Evolutionary conservation across 2,797 vertebrate species (phyloP), one percentile per base, ranked within the genome.

Genomic region (Peromyscus attwateri): DNA sequence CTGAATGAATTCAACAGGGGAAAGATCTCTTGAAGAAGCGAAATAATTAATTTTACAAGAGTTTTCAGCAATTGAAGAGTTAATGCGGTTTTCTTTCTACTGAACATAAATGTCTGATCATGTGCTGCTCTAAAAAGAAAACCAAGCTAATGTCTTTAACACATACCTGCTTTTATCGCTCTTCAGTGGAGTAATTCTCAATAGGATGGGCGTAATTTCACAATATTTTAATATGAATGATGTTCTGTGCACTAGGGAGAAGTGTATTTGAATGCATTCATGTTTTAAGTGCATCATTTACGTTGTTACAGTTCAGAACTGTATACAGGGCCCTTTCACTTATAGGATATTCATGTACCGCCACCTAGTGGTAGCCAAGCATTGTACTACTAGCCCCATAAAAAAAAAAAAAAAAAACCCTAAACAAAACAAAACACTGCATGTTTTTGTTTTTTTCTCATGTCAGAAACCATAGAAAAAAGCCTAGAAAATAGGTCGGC

Each of bases 301-400:
- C 11, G 7, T 70, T 60, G 25, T 89, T 52, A n/a, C 25, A 49
- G 11, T 11, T 43, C 43, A 43, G 43, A 43, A 43, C 43, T 43
- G 43, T 3, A 19, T 27, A 10, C 21, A 12, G 14, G 14, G 27
- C 68, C 7, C 34, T 87, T 60, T 85, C n/a, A 31, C 40, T 88
- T 76, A 92, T 88, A 96, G 34, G 7, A 4, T 31, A 85, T 98
- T 96, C 97, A 14, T 75, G 12, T 94, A 94, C 80, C 21, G 92
- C 98, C 98, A 96, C 92, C 97, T 23, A 95, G 97, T 97, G 98
- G 96, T 93, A 14, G 75, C 0, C 0, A 76, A 37, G 31, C 11
- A 75, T 62, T 93, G 46, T 17, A n/a, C 43, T 52, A 49, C 0
- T 89, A 34, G 27, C 49, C 92, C n/a, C 76, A 80, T 84, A 40